These are phyloP conservation scores for Etheostoma nigrum DNA, from an alignment of 2,797 vertebrate genomes.

Conservation along the genomic window DNA sequence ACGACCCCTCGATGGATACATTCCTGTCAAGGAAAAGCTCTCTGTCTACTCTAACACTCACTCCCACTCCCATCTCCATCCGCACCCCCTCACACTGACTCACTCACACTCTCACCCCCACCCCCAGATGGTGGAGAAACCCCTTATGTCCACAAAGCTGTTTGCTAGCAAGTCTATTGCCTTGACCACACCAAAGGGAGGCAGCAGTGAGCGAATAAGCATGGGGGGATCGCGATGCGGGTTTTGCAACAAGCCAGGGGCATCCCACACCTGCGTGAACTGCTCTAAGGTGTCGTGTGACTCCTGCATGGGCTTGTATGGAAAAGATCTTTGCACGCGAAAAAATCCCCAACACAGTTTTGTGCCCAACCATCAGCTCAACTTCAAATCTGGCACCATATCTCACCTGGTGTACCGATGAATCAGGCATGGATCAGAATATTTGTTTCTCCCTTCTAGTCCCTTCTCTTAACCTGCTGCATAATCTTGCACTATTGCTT, in stretches of 20 bases:
- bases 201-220: constrained; percentile 74
- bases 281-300: constrained; percentile 99
- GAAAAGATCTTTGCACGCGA: constrained; percentile 93
- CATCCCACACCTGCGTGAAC: constrained; percentile 95
- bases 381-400: constrained; percentile 94
- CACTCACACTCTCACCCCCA: constrained; percentile 83
- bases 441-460: constrained; percentile 26
- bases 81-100: constrained; percentile 80
- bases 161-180: constrained; percentile 83
- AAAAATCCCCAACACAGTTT: constrained; percentile 96
- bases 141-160: constrained; percentile 83
- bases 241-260: constrained; percentile 95
- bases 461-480: constrained; percentile 21
- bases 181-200: constrained; percentile 77
- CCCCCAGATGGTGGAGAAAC: constrained; percentile 85
- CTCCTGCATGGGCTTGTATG: constrained; percentile 92
- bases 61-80: constrained; percentile 79
- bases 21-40: constrained; percentile 87
- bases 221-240: constrained; percentile 88
- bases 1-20: constrained; percentile 85
- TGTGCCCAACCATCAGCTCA: constrained; percentile 95
- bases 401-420: constrained; percentile 95
- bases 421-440: constrained; percentile 67
- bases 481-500: constrained; percentile 71
- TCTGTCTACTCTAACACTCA: constrained; percentile 86